These are phyloP conservation scores for Microctenopoma lineatum DNA, from an alignment of 2,797 vertebrate species.

Conservation along the genomic window DNA sequence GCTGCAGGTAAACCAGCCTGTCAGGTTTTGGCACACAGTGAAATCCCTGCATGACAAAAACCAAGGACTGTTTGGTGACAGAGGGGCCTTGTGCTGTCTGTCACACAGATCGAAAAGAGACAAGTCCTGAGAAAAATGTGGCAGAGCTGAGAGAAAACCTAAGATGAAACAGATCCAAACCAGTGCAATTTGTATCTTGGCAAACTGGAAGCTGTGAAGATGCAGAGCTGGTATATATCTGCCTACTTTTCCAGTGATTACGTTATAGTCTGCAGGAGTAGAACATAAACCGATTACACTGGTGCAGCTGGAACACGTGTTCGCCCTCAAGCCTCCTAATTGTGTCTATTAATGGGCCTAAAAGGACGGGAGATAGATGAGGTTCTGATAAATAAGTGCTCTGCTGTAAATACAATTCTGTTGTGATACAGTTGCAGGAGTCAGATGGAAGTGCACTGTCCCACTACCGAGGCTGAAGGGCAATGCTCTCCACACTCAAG, in stretches of 20 bases:
- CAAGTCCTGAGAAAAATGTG: conserved; percentile 18
- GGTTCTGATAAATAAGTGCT: conserved; percentile 55
- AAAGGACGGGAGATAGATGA: conserved; percentile 19
- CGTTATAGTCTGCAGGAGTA: conserved; percentile 58
- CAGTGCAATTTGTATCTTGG: background rate
- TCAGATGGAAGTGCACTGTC: conserved; percentile 60
- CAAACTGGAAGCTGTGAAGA: conserved; percentile 25
- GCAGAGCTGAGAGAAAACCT: conserved; percentile 13
- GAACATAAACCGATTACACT: conserved; percentile 56
- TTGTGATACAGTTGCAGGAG: conserved; percentile 52
- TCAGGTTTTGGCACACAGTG: conserved; percentile 75
- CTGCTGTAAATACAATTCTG: conserved; percentile 53
- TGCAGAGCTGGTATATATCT: conserved; percentile 19
- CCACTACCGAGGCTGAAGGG: conserved; percentile 63
- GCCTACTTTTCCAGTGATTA: conserved; percentile 45
- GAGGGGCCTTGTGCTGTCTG: conserved; percentile 51
- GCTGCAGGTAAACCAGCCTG: conserved; percentile 73
- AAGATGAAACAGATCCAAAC: conserved; percentile 14
- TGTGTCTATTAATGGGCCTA: conserved; percentile 59
- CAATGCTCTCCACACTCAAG: conserved; percentile 65
- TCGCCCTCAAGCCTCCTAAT: conserved; percentile 58
- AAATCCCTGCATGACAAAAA: conserved; percentile 74
- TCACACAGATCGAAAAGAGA: conserved; percentile 20
- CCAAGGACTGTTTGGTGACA: conserved; percentile 55
- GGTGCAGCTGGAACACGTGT: conserved; percentile 60